These are phyloP conservation scores for Punctoribates punctum DNA, from an alignment of 2,888 invertebrate species.

Conservation along the genomic window DNA sequence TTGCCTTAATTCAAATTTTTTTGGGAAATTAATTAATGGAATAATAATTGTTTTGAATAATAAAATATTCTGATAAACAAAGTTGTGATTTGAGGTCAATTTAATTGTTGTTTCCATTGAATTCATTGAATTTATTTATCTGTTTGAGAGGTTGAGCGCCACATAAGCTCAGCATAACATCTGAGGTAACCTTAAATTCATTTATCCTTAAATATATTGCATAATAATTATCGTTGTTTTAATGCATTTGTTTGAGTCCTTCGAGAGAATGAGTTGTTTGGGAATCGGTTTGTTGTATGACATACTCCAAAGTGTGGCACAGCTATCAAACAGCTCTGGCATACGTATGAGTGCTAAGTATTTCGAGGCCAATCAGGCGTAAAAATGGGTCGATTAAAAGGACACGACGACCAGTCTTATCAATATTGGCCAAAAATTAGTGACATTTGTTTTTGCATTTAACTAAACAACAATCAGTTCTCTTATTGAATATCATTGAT, in stretches of 20 bases:
- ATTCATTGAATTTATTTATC: too few species aligned
- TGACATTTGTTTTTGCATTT: background rate
- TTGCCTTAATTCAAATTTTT: too few species aligned
- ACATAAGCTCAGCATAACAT: too few species aligned
- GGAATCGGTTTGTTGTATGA: too few species aligned
- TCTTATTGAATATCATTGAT: background rate
- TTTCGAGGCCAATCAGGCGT: conserved; percentile 9
- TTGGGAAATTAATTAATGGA: too few species aligned
- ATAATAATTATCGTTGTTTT: background rate
- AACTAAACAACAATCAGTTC: background rate
- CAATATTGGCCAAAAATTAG: background rate
- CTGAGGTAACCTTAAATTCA: background rate
- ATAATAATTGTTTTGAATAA: too few species aligned
- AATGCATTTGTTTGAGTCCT: conserved; percentile 8
- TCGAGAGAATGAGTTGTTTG: background rate
- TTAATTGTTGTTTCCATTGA: background rate
- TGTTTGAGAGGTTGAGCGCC: background rate
- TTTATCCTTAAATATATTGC: background rate
- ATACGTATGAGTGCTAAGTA: background rate
- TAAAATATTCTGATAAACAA: too few species aligned
- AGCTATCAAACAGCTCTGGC: background rate
- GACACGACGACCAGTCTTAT: conserved; percentile 4
- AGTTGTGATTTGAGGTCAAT: too few species aligned
- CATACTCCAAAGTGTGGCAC: background rate
- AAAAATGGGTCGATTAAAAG: conserved; percentile 6